Evolutionary conservation across 2,113 vertebrate genomes (phyloP).

Genomic region (Serinus canaria): DNA sequence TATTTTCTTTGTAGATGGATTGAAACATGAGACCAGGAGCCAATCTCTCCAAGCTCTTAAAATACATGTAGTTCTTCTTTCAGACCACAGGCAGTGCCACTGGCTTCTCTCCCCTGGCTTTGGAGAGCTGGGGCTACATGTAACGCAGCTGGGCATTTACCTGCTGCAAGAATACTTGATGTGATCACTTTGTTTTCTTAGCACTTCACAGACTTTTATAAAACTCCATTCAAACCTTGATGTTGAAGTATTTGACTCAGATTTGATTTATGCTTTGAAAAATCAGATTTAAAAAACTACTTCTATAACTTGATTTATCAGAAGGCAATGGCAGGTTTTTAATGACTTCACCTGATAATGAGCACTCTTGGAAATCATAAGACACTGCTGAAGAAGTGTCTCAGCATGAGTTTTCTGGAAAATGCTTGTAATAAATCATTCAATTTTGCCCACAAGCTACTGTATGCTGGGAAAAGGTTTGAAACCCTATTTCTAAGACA

Average conservation of each 20-base stretch:
- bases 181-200: neutral
- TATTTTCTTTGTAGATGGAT: neutral
- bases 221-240: neutral
- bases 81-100: rapidly evolving
- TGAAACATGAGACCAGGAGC: neutral
- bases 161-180: neutral
- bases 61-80: rapidly evolving
- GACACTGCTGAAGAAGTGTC: neutral
- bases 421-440: conserved; percentile 66
- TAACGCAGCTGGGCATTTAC: neutral
- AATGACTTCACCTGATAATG: conserved; percentile 40
- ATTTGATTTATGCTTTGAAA: conserved; percentile 27
- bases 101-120: neutral
- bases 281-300: neutral
- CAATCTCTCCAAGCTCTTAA: neutral
- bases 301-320: conserved; percentile 16
- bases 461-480: conserved; percentile 31
- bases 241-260: neutral
- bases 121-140: neutral
- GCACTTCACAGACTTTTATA: neutral
- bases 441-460: conserved; percentile 37
- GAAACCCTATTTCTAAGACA: conserved; percentile 41
- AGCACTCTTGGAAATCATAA: neutral
- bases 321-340: neutral
- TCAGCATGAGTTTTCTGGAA: conserved; percentile 46